These are phyloP conservation scores for Tragopan temminckii DNA, from an alignment of 2,797 vertebrate genomes.

Conservation along the genomic window DNA sequence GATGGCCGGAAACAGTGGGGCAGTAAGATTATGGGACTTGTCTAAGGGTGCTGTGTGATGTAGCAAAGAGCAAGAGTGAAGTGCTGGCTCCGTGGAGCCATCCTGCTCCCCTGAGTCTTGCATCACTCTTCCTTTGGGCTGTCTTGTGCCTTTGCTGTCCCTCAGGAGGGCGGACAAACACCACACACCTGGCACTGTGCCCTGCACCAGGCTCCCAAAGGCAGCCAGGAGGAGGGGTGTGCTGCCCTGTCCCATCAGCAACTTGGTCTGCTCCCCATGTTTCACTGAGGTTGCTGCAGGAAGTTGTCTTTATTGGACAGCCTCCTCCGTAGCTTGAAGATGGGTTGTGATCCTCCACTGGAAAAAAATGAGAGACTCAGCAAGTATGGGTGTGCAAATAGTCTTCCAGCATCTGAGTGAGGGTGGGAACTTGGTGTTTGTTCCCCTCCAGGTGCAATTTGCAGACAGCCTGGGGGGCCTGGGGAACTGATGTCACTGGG, in stretches of 20 bases:
- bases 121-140: background rate
- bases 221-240: no score
- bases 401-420: background rate
- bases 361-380: background rate
- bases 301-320: background rate
- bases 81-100: background rate
- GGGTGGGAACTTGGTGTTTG: background rate
- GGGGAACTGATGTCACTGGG: background rate
- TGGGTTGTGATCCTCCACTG: background rate
- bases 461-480: background rate
- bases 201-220: background rate
- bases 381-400: rapidly evolving
- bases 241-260: background rate
- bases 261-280: background rate
- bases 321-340: background rate
- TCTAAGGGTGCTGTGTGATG: background rate
- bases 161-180: background rate
- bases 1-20: background rate
- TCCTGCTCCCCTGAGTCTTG: background rate
- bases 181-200: background rate
- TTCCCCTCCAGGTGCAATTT: background rate
- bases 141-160: background rate
- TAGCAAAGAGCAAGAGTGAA: background rate
- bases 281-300: background rate
- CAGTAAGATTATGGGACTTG: background rate